Evolutionary conservation across 2,888 invertebrate species (phyloP), one percentile per base, ranked within the genome.

Genomic region (Amiota minor): DNA sequence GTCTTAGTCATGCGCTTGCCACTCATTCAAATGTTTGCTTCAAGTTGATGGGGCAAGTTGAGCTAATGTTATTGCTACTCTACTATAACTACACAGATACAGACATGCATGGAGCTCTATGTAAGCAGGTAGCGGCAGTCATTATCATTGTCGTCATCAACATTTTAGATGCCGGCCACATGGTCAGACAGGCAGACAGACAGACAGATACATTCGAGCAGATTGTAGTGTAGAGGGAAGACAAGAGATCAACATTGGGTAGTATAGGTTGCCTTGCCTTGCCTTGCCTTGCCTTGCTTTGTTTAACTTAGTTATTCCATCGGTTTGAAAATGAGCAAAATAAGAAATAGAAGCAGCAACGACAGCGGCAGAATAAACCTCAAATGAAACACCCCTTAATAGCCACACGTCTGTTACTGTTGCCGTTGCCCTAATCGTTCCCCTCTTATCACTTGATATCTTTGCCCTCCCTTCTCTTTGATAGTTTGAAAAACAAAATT

Each of bases 311-410:
- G 59, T 59, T 20, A 59, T 59, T 59, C 23, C 59, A 9, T 9
- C 23, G 12, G 59, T 14, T 18, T 9, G 59, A 59, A 59, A 59
- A 59, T 16, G 11, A 20, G 59, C 9, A 59, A 1, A 8, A 53
- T 3, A 9, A 53, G 53, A 53, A 53, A 1, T n/a, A 53, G 50
- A 8, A 4, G 50, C 11, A n/a, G 53, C 10, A n/a, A 12, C 12
- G 55, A n/a, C 16, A 59, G 9, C 50, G 53, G 20, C n/a, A 84
- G 82, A 83, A 85, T 84, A 84, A 85, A 85, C 86, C 84, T 84
- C 81, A 84, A 83, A 85, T 82, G 85, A 85, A 83, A 83, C 84
- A 86, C 83, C 84, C 84, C 84, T 85, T 85, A 85, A 85, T 82
- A 84, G 85, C 77, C 80, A 73, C 76, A 53, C 67, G 14, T 68